Evolutionary conservation across 2,797 vertebrate species (phyloP).

Genomic region (Melanotaenia pygmaea): DNA sequence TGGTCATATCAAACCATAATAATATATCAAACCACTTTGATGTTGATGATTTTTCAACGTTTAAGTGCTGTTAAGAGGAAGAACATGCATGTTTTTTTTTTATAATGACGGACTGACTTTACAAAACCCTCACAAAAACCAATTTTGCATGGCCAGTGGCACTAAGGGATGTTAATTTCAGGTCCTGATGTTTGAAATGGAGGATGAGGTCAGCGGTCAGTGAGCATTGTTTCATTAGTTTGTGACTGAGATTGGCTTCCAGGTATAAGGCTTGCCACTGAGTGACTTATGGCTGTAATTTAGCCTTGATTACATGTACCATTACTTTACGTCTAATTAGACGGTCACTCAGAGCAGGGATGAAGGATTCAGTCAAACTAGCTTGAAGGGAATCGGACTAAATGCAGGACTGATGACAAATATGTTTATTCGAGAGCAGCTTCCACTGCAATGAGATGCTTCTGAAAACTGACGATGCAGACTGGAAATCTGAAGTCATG

Average conservation of each 20-base stretch:
- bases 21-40: too few relatives aligned
- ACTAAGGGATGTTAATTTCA: slow-evolving; percentile 24
- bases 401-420: slow-evolving; percentile 27
- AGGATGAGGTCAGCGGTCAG: slow-evolving; percentile 44
- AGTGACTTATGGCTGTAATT: slow-evolving; percentile 77
- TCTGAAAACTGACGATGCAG: neutral
- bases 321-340: slow-evolving; percentile 74
- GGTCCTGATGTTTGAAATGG: slow-evolving; percentile 44
- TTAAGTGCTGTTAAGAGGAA: neutral
- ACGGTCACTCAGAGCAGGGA: slow-evolving; percentile 58
- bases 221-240: slow-evolving; percentile 51
- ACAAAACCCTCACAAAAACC: neutral
- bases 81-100: slow-evolving; percentile 3
- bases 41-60: neutral
- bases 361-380: slow-evolving; percentile 27
- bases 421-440: neutral
- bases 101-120: slow-evolving; percentile 9
- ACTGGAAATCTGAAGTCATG: neutral
- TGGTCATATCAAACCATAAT: too few relatives aligned
- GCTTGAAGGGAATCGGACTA: slow-evolving; percentile 12
- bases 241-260: slow-evolving; percentile 50
- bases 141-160: neutral
- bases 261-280: slow-evolving; percentile 40
- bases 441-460: neutral
- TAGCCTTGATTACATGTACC: slow-evolving; percentile 70